A percentile compares a stretch with the other conserved stretches of the same genome.
These are phyloP conservation scores for Phainopepla nitens DNA, from an alignment of 2,113 vertebrate genomes.

Conservation along the genomic window DNA sequence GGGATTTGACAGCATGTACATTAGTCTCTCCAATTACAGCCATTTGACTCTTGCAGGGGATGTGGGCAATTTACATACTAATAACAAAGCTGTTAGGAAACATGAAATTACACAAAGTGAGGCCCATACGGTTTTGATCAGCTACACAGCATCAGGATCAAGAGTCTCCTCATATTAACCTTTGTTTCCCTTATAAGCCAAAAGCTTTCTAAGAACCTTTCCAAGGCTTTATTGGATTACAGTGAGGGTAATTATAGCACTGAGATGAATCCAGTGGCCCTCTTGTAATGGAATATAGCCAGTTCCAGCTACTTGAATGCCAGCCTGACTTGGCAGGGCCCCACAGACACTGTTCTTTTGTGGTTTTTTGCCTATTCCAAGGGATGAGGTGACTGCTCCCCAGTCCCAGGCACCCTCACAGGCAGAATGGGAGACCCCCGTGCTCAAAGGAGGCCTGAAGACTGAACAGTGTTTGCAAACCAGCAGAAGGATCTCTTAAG, in stretches of 20 bases:
- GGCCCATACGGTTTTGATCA: background rate
- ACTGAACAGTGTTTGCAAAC: background rate
- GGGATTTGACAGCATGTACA: background rate
- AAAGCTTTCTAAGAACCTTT: slow-evolving; percentile 2
- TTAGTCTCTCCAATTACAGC: background rate
- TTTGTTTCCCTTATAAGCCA: background rate
- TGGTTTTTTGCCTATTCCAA: fast-evolving
- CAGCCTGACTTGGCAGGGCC: background rate
- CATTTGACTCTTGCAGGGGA: background rate
- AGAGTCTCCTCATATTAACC: background rate
- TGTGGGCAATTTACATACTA: background rate
- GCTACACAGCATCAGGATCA: background rate
- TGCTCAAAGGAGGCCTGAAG: background rate
- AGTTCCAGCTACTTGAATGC: background rate
- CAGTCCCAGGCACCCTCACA: background rate
- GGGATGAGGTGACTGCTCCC: background rate
- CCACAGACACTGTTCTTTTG: background rate
- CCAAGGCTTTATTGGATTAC: background rate
- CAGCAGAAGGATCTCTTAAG: background rate
- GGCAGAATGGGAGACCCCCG: background rate
- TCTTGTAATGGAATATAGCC: background rate
- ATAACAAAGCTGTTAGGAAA: background rate
- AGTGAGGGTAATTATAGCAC: background rate
- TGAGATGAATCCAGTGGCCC: background rate
- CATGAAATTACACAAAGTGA: background rate